phyloP scores from a whole-genome alignment of 2,888 invertebrate genomes.

The Phorcus lineatus region DNA sequence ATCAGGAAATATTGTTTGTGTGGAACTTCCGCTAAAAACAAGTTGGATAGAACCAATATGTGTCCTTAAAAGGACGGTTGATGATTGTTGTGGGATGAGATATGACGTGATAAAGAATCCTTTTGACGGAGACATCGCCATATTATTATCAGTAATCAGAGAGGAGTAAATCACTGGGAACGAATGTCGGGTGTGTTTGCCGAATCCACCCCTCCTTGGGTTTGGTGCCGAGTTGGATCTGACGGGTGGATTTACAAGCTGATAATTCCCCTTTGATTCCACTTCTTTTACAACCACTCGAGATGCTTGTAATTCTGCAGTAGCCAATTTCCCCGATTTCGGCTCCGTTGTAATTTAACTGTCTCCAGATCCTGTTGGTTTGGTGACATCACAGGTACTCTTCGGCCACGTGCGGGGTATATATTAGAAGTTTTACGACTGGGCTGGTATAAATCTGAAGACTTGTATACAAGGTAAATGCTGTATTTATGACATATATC shows the following conservation, averaged over 20 bases:
- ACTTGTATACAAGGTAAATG: not conserved
- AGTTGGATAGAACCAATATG: too few species aligned
- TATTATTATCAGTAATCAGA: not conserved
- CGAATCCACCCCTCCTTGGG: not conserved
- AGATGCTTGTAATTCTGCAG: constrained; percentile 22
- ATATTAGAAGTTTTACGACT: constrained; percentile 17
- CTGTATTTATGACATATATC: constrained; percentile 22
- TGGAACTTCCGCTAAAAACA: too few species aligned
- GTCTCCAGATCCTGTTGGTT: constrained; percentile 1
- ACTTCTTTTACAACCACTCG: not conserved
- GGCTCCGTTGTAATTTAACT: constrained; percentile 7
- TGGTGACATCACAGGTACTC: not conserved
- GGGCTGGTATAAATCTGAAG: not conserved
- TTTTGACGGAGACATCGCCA: too few species aligned
- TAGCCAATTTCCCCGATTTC: constrained; percentile 4
- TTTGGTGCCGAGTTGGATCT: not conserved
- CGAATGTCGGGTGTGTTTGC: not conserved
- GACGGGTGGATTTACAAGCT: constrained; percentile 2
- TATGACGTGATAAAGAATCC: too few species aligned
- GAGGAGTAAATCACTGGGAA: not conserved
- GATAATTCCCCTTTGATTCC: constrained; percentile 9
- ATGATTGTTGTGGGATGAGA: too few species aligned
- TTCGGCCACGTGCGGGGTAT: constrained; percentile 14
- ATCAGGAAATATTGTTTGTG: too few species aligned
- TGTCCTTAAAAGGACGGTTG: too few species aligned